A percentile compares a stretch with the other conserved stretches of the same genome.
Conservation (phyloP, 2,888 invertebrate species). For the Himalopsyche tibetana region DNA sequence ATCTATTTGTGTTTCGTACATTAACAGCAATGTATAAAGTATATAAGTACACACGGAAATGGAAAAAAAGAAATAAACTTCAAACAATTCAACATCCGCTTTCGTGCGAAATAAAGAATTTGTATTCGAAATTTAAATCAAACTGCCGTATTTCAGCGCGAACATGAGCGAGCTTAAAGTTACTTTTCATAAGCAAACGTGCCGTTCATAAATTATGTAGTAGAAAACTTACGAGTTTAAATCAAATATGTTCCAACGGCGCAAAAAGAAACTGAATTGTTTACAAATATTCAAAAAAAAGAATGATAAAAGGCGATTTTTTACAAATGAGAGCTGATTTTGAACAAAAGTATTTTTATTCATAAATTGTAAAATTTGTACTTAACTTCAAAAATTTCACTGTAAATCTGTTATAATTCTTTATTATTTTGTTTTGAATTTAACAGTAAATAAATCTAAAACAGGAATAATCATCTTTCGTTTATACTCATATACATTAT, state of each 20-base stretch:
- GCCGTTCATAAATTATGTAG: conserved; percentile 34
- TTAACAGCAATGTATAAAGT: no score
- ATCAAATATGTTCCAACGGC: conserved; percentile 7
- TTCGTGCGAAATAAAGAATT: conserved; percentile 4
- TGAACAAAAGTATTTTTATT: no score
- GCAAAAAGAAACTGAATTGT: conserved; percentile 30
- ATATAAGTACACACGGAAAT: background rate
- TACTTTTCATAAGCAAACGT: conserved; percentile 31
- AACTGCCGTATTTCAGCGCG: conserved; percentile 30
- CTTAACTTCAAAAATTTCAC: no score
- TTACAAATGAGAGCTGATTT: no score
- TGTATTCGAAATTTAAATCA: conserved; percentile 26
- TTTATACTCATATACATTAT: no score
- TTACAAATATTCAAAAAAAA: conserved; percentile 5
- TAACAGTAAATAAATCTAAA: no score
- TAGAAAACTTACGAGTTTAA: conserved; percentile 26
- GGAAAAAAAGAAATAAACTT: conserved; percentile 3
- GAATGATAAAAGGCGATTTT: background rate
- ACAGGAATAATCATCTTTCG: no score
- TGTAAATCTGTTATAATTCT: no score
- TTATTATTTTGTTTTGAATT: no score
- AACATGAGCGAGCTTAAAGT: conserved; percentile 30
- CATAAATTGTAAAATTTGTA: no score
- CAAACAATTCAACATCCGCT: conserved; percentile 25
- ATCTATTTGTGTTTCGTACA: no score